Evolutionary conservation across 2,888 invertebrate genomes (phyloP).

Genomic region (Pachydiplax longipennis): DNA sequence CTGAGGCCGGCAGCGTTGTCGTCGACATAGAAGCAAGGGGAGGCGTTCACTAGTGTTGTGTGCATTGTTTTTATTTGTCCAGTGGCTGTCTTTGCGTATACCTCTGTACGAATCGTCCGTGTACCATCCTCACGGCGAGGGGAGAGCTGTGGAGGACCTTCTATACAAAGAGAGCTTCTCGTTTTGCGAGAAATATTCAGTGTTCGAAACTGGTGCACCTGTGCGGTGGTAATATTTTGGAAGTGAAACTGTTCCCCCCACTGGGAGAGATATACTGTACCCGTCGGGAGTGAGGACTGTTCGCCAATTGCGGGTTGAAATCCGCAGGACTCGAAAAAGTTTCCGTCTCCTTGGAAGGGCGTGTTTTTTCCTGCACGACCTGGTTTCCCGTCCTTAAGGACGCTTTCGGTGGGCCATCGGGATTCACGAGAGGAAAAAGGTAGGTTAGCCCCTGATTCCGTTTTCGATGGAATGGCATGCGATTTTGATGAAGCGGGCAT

Average conservation of each 20-base stretch:
- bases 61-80: neutral
- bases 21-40: neutral
- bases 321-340: neutral
- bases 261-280: no score
- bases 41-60: constrained; percentile 1
- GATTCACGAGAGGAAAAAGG: neutral
- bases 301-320: no score
- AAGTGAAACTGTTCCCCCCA: no score
- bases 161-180: no score
- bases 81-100: neutral
- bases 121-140: neutral
- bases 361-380: no score
- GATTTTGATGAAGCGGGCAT: neutral
- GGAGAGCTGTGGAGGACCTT: neutral
- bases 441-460: neutral
- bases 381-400: no score
- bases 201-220: no score
- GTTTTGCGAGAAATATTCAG: no score
- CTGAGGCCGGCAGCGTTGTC: constrained; percentile 41
- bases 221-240: no score
- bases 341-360: no score
- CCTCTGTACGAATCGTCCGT: no score
- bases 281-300: no score
- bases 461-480: neutral
- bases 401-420: neutral